These are phyloP conservation scores for Ooceraea biroi DNA, from an alignment of 1,140 invertebrate species.

Conservation along the genomic window DNA sequence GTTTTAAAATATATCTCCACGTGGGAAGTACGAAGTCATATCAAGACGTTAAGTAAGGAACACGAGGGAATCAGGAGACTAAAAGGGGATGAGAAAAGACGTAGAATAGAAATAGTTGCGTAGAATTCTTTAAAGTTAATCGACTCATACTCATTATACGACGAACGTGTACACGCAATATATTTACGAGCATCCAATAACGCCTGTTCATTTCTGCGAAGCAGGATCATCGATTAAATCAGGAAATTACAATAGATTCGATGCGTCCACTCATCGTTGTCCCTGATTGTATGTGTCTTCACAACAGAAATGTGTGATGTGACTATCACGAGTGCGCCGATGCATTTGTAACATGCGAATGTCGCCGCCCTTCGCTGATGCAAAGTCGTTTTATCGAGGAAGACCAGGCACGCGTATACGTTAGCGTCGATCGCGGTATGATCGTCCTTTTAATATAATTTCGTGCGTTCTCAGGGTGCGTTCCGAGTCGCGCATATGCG, in stretches of 20 bases:
- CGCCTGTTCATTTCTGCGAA: neutral
- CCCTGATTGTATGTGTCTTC: slow-evolving; percentile 45
- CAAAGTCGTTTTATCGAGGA: neutral
- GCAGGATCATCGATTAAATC: neutral
- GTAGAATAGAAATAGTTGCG: slow-evolving; percentile 3
- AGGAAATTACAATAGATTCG: neutral
- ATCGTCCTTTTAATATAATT: slow-evolving; percentile 45
- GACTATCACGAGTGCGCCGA: neutral
- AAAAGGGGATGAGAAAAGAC: neutral
- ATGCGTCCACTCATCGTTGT: slow-evolving; percentile 44
- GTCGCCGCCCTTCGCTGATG: slow-evolving; percentile 19
- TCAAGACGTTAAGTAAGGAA: slow-evolving; percentile 13
- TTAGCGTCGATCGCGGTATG: slow-evolving; percentile 42
- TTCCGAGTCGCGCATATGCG: too few relatives aligned
- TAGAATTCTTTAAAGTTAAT: slow-evolving; percentile 12
- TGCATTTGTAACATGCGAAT: slow-evolving; percentile 13
- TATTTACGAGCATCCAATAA: neutral
- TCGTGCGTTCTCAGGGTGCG: neutral
- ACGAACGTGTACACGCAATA: slow-evolving; percentile 6
- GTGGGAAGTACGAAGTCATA: slow-evolving; percentile 35
- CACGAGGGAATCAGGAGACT: slow-evolving; percentile 3
- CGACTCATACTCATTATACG: slow-evolving; percentile 2
- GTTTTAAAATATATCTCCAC: slow-evolving; percentile 23
- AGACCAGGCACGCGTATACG: neutral
- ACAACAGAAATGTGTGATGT: neutral